Evolutionary conservation across 2,888 invertebrate genomes (phyloP), one percentile per base, ranked within the genome.

Genomic region (Girardia tigrina): DNA sequence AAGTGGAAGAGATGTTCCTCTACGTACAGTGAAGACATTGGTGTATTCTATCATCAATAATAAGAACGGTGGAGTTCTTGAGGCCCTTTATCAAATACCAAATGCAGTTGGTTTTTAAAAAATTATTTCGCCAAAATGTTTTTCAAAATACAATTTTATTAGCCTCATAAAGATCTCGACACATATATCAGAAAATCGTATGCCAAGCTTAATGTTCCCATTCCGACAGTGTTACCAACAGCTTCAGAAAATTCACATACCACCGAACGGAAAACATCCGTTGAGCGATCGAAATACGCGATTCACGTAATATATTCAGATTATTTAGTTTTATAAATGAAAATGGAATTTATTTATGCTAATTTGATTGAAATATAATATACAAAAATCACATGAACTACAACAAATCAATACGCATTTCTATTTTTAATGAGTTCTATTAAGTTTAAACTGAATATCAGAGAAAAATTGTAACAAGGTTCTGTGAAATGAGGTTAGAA

Each of bases 11-110:
- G 94, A 94, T 82, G 91, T 91, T n/a, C 94, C 83, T 12, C 78
- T 83, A 26, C 82, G 87, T 81, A 95, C 95, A 16, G 89, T 95
- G 72, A 94, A 94, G 86, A 95, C 95, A 0, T 88, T 95, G 79
- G 88, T 95, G 75, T 93, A 94, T 56, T 56, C 56, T 23, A 56
- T 56, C n/a, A 56, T 56, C 23, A 56, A 56, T 56, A 56, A 56
- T 16, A 56, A 16, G 23, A 56, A n/a, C 23, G 56, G 56, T 4
- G 56, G 56, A 4, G 56, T n/a, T 12, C 4, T 56, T 20, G 56
- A 56, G 23, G 56, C 56, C 23, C n/a, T 56, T 4, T 56, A 56
- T 56, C 56, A 56, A 56, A 56, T 56, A 8, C n/a, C 56, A 2
- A 56, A 4, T 56, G 56, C 56, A 23, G 56, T 56, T 36, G 8